A percentile compares a stretch with the other conserved stretches of the same genome.
phyloP scores from a whole-genome alignment of 2,888 invertebrate species.

The Auanema sp. region DNA sequence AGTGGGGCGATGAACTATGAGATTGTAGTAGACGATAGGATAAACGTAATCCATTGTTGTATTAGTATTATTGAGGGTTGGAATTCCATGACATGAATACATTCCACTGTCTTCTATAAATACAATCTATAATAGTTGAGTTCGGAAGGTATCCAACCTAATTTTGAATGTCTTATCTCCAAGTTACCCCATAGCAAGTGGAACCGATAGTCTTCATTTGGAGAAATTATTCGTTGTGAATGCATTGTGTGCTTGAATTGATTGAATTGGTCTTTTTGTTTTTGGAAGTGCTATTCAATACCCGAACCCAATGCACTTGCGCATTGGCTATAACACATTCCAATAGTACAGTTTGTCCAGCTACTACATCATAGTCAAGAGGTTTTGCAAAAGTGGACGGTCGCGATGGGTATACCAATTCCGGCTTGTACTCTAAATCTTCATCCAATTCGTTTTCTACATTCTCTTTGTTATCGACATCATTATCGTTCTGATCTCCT shows the following conservation, averaged over 20 bases:
- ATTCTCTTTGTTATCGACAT: neutral
- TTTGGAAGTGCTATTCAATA: no score
- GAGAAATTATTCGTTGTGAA: neutral
- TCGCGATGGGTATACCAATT: constrained; percentile 41
- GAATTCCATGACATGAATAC: constrained; percentile 47
- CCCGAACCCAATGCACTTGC: constrained; percentile 46
- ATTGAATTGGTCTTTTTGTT: no score
- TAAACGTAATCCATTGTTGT: constrained; percentile 12
- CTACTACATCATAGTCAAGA: constrained; percentile 47
- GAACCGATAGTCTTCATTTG: constrained; percentile 22
- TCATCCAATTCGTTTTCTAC: neutral
- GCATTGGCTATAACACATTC: constrained; percentile 58
- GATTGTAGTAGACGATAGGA: constrained; percentile 45
- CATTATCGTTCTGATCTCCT: constrained; percentile 18
- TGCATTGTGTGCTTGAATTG: neutral
- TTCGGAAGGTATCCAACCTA: no score
- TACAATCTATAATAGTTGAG: no score
- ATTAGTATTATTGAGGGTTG: constrained; percentile 21
- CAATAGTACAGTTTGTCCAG: constrained; percentile 49
- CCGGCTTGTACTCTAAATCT: constrained; percentile 21
- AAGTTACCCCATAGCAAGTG: constrained; percentile 20
- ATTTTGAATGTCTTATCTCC: neutral
- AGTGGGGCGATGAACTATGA: constrained; percentile 55
- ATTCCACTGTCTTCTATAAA: constrained; percentile 26
- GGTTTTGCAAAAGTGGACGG: constrained; percentile 34